A percentile compares a stretch with the other conserved stretches of the same genome.
phyloP scores from a whole-genome alignment of 2,888 invertebrate species.

The Bombylius major region DNA sequence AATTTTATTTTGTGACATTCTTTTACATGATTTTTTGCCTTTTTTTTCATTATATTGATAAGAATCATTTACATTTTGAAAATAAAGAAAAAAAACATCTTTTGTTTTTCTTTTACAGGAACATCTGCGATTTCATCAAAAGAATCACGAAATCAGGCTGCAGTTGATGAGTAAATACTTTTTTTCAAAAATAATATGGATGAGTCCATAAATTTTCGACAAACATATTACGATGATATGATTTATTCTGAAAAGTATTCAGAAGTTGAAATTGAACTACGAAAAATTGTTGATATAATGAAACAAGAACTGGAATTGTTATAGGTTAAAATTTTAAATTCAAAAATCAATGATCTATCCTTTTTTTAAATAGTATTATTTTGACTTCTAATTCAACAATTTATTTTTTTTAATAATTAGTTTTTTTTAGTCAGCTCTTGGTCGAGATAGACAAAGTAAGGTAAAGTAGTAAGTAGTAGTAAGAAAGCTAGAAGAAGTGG shows the following conservation, averaged over 20 bases:
- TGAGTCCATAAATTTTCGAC: conserved; percentile 58
- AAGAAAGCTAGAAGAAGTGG: conserved; percentile 67
- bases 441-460: conserved; percentile 55
- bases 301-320: conserved; percentile 54
- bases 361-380: too few species aligned
- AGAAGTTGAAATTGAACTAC: conserved; percentile 70
- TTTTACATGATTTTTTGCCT: too few species aligned
- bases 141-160: too few species aligned
- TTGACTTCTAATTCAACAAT: neutral
- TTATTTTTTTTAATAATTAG: neutral
- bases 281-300: conserved; percentile 70
- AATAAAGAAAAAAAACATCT: too few species aligned
- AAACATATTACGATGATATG: conserved; percentile 68
- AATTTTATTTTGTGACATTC: too few species aligned
- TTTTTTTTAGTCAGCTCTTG: conserved; percentile 51
- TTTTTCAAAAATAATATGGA: conserved; percentile 32
- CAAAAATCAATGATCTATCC: too few species aligned
- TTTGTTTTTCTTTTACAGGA: too few species aligned
- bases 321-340: conserved; percentile 36
- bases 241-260: conserved; percentile 71
- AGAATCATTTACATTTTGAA: too few species aligned
- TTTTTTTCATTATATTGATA: too few species aligned
- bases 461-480: conserved; percentile 68
- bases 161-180: conserved; percentile 53
- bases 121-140: too few species aligned